Evolutionary conservation across 2,888 invertebrate genomes (phyloP), one percentile per base, ranked within the genome.

Genomic region (Drosophila barbarae): DNA sequence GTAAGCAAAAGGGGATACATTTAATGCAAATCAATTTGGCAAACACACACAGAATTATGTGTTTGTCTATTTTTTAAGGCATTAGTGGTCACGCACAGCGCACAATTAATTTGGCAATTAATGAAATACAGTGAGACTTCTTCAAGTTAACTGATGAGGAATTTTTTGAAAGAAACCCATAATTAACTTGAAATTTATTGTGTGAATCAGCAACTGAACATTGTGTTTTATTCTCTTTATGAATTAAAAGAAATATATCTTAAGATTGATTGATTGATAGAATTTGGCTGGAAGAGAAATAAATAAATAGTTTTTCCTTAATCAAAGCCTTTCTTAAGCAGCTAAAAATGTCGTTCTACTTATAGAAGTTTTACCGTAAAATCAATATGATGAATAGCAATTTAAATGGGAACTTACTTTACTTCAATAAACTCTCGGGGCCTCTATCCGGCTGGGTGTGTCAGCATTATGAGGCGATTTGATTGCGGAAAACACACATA

Each of bases 391-490:
- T 50, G 28, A 64, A 64, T 64, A 51, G 21, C 51, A 42, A 42
- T 35, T 41, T 34, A 42, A 61, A 30, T 35, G 23, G 41, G 51
- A 51, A 51, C 61, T 42, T 32, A 34, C 34, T 47, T 26, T 26
- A 18, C 36, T 18, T 36, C 49, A 63, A 50, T 42, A 50, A 30
- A 64, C 26, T 50, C 30, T 23, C 28, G 23, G 65, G 30, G 30
- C 21, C 46, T 64, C 65, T 30, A 61, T 61, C 64, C 42, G 41
- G 61, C 30, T 44, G 63, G 63, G 63, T 66, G 63, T 63, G 63
- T 63, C 63, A 52, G 69, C 69, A 67, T 70, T 52, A 53, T 52
- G 42, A 15, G 52, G 36, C 36, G 12, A 47, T 49, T 68, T 52
- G 36, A 53, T 69, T 34, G 67, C 67, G 46, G 51, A 59, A 67